Conservation (phyloP, 2,113 vertebrate genomes). For the Hippocampus abdominalis region DNA sequence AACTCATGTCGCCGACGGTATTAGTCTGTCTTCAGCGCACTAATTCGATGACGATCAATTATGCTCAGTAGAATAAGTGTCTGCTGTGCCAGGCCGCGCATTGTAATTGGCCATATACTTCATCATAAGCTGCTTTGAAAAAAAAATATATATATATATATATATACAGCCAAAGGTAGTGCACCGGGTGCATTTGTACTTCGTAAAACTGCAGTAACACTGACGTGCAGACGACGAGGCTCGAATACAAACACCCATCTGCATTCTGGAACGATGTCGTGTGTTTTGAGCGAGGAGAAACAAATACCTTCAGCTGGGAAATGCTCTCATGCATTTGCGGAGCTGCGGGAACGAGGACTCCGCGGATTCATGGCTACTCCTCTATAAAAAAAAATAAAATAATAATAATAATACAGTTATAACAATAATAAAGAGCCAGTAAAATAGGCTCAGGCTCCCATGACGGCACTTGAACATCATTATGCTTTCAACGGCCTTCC, state of each 20-base stretch:
- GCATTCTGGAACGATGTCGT: slow-evolving; percentile 58
- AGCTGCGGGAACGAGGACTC: slow-evolving; percentile 67
- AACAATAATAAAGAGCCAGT: slow-evolving; percentile 67
- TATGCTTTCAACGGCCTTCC: slow-evolving; percentile 69
- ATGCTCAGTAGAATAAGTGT: slow-evolving; percentile 14
- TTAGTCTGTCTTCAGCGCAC: slow-evolving; percentile 33
- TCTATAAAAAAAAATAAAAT: slow-evolving; percentile 53
- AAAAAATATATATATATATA: slow-evolving; percentile 9
- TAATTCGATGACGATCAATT: slow-evolving; percentile 52
- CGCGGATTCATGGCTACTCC: slow-evolving; percentile 67
- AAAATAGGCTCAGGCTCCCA: slow-evolving; percentile 64
- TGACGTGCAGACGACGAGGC: slow-evolving; percentile 22
- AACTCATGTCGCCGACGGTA: slow-evolving; percentile 40
- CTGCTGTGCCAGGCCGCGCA: slow-evolving; percentile 13
- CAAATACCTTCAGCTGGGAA: slow-evolving; percentile 71
- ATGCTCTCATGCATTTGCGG: slow-evolving; percentile 64
- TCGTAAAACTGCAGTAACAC: slow-evolving; percentile 19
- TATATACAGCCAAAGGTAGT: slow-evolving; percentile 9
- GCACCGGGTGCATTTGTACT: slow-evolving; percentile 5
- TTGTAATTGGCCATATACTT: slow-evolving; percentile 31
- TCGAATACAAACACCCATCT: slow-evolving; percentile 55
- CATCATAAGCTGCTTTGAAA: slow-evolving; percentile 15
- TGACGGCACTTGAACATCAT: slow-evolving; percentile 70
- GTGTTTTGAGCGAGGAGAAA: slow-evolving; percentile 50
- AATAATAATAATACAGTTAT: too few species aligned